These are phyloP conservation scores for Sthenelais limicola DNA, from an alignment of 2,888 invertebrate genomes.

Conservation along the genomic window DNA sequence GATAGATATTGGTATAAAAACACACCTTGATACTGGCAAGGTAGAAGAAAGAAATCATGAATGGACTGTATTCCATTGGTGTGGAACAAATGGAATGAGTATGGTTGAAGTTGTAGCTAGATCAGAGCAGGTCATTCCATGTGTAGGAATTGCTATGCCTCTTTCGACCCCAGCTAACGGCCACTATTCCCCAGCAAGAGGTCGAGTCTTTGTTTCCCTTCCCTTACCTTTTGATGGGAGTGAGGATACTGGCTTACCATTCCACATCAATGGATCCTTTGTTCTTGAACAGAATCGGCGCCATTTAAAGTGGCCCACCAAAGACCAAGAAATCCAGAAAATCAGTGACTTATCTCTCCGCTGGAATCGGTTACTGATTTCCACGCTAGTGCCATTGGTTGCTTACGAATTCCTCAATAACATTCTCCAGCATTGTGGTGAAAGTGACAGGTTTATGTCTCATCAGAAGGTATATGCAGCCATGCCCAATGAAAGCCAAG, in stretches of 20 bases:
- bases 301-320: slow-evolving; percentile 34
- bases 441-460: background rate
- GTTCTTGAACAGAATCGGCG: slow-evolving; percentile 48
- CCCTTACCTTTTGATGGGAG: slow-evolving; percentile 44
- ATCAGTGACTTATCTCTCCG: background rate
- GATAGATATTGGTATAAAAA: no score
- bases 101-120: slow-evolving; percentile 44
- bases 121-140: slow-evolving; percentile 47
- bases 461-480: background rate
- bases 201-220: slow-evolving; percentile 47
- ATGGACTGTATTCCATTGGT: no score
- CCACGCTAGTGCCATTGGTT: background rate
- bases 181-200: background rate
- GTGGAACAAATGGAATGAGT: background rate
- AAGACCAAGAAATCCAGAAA: slow-evolving; percentile 20
- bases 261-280: slow-evolving; percentile 46
- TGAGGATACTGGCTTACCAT: slow-evolving; percentile 40
- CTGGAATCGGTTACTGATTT: slow-evolving; percentile 15
- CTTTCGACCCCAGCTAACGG: background rate
- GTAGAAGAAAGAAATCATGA: no score
- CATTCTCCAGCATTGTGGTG: background rate
- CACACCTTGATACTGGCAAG: no score
- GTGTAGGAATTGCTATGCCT: slow-evolving; percentile 49
- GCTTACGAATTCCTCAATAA: background rate
- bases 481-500: background rate